Evolutionary conservation across 2,888 invertebrate genomes (phyloP), one percentile per base, ranked within the genome.

Genomic region (Molorchus minor): DNA sequence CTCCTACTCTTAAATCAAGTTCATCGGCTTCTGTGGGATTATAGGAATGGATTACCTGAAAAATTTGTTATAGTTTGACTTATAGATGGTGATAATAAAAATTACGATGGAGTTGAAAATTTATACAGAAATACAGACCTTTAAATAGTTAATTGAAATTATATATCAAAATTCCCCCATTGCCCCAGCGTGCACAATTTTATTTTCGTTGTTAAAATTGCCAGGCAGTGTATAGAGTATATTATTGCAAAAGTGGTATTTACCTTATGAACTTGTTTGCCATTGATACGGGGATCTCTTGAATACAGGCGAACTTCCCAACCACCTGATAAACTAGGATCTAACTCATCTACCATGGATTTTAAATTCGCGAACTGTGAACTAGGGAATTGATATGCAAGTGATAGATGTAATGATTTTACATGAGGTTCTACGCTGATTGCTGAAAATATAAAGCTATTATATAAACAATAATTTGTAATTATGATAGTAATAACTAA

Each of bases 291-390:
- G 7, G 89, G 84, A 79, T 96, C 95, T 63, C 94, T 84, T 0
- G 96, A 96, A 79, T 95, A 96, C 3, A 96, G 82, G 54, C 94
- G 84, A 38, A 96, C 80, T 79, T 96, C 94, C 96, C 96, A 96
- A 71, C 85, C 85, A 17, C 88, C 86, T 35, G 86, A 84, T 38
- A 86, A 85, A 46, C 84, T 82, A 0, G 88, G 85, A 71, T 89
- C 88, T 66, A 96, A 82, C 51, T 86, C 86, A 71, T 91, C 89
- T 19, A 92, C 92, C 68, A 59, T 41, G 12, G 82, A 80, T 80
- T 92, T 90, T 46, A 96, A 83, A 52, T 86, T 82, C 61, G 89
- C 86, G 74, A 88, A 93, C 51, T 89, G 88, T 15, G 84, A 83
- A 71, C 86, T 84, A 10, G 90, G 87, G 80, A 95, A 96, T 80